Conservation (phyloP, 2,888 invertebrate genomes). For the Actias luna region DNA sequence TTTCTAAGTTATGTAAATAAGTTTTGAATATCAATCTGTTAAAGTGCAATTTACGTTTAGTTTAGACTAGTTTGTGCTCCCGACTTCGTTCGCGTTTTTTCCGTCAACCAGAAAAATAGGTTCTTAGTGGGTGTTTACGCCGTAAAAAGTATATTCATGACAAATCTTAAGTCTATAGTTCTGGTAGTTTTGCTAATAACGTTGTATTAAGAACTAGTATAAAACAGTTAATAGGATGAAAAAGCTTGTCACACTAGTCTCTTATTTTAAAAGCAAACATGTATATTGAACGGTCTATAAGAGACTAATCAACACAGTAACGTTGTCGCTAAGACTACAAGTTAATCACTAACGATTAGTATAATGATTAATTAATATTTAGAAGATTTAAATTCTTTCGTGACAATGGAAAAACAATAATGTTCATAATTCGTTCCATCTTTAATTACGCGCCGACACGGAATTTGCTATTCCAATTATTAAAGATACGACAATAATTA, state of each 20-base stretch:
- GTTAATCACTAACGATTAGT: too few relatives aligned
- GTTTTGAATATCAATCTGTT: too few relatives aligned
- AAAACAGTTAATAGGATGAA: neutral
- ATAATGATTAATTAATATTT: neutral
- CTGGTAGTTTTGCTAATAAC: too few relatives aligned
- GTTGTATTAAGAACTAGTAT: too few relatives aligned
- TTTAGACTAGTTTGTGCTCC: too few relatives aligned
- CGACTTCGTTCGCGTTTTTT: too few relatives aligned
- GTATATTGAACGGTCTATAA: neutral
- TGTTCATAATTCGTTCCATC: constrained; percentile 10
- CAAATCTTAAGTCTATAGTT: too few relatives aligned
- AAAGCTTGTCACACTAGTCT: neutral
- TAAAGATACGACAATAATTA: constrained; percentile 3
- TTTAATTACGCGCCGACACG: constrained; percentile 18
- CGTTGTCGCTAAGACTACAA: constrained; percentile 4
- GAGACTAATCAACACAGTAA: neutral
- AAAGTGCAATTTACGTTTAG: too few relatives aligned
- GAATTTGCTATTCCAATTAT: constrained; percentile 8
- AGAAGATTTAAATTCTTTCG: constrained; percentile 7
- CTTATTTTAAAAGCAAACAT: neutral
- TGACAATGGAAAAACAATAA: constrained; percentile 14
- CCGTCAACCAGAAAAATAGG: too few relatives aligned
- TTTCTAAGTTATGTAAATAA: too few relatives aligned
- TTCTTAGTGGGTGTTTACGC: too few relatives aligned
- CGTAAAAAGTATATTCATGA: too few relatives aligned